These are phyloP conservation scores for Petrocephalus sullivani DNA, from an alignment of 2,797 vertebrate species.

Conservation along the genomic window DNA sequence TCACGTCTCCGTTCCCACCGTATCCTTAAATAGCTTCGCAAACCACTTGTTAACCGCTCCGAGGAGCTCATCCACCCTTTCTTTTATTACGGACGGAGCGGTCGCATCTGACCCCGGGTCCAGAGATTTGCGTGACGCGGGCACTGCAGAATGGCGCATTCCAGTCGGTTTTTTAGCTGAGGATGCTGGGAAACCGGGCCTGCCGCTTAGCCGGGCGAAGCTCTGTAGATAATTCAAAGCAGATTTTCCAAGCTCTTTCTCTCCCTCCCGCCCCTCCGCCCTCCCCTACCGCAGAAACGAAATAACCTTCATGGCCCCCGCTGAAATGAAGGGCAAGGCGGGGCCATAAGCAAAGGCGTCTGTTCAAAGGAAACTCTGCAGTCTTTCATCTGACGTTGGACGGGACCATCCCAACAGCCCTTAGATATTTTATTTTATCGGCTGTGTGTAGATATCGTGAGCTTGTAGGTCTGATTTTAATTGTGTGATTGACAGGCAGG, in stretches of 20 bases:
- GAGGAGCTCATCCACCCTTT: slow-evolving; percentile 40
- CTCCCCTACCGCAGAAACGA: slow-evolving; percentile 73
- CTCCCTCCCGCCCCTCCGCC: slow-evolving; percentile 25
- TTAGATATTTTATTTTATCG: slow-evolving; percentile 9
- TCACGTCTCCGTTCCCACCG: slow-evolving; percentile 45
- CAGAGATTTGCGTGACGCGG: slow-evolving; percentile 59
- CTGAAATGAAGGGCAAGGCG: slow-evolving; percentile 54
- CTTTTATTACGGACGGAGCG: slow-evolving; percentile 44
- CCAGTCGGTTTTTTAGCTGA: slow-evolving; percentile 55
- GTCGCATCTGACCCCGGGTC: slow-evolving; percentile 52
- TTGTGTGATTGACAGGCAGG: slow-evolving; percentile 13
- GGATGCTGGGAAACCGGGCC: slow-evolving; percentile 60
- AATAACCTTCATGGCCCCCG: slow-evolving; percentile 87
- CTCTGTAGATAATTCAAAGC: slow-evolving; percentile 69
- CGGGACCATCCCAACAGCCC: neutral
- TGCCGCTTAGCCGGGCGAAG: slow-evolving; percentile 52
- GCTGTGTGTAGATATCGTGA: slow-evolving; percentile 3
- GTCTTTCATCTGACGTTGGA: neutral
- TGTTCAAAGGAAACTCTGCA: neutral
- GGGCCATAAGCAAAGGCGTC: neutral
- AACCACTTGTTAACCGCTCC: slow-evolving; percentile 73
- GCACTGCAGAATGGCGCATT: slow-evolving; percentile 51
- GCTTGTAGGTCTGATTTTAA: slow-evolving; percentile 11
- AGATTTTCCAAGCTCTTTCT: slow-evolving; percentile 58
- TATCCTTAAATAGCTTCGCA: slow-evolving; percentile 31